phyloP scores from a whole-genome alignment of 1,140 invertebrate species.

The Hycleus cichorii region DNA sequence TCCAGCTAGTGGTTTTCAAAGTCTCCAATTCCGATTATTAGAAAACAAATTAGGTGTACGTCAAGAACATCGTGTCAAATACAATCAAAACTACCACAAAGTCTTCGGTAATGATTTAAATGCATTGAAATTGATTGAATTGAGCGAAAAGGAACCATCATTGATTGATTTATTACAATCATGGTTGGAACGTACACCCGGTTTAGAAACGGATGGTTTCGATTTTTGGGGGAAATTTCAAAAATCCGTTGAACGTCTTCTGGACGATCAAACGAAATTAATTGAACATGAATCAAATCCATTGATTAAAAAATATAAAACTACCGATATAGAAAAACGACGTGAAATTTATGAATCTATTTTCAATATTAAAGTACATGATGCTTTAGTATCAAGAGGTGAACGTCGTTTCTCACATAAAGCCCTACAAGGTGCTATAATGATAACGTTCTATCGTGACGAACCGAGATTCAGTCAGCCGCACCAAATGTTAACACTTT shows the following conservation, averaged over 20 bases:
- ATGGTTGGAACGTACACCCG: conserved; percentile 93
- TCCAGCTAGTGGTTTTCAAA: conserved; percentile 96
- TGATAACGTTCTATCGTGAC: conserved; percentile 95
- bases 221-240: conserved; percentile 92
- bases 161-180: conserved; percentile 76
- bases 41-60: conserved; percentile 96
- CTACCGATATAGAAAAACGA: conserved; percentile 68
- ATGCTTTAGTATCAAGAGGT: conserved; percentile 70
- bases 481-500: conserved; percentile 83
- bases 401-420: conserved; percentile 83
- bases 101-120: conserved; percentile 73
- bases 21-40: conserved; percentile 89
- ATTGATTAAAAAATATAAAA: conserved; percentile 50
- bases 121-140: conserved; percentile 62
- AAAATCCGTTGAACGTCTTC: conserved; percentile 63
- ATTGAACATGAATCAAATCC: conserved; percentile 53
- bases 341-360: conserved; percentile 83
- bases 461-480: conserved; percentile 95
- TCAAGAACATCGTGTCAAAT: conserved; percentile 80
- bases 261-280: conserved; percentile 58
- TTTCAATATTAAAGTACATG: conserved; percentile 75
- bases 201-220: conserved; percentile 73
- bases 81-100: conserved; percentile 85
- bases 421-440: conserved; percentile 91
- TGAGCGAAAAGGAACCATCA: conserved; percentile 78